Evolutionary conservation across 2,113 vertebrate species (phyloP), one percentile per base, ranked within the genome.

Genomic region (Phalacrocorax pelagicus): DNA sequence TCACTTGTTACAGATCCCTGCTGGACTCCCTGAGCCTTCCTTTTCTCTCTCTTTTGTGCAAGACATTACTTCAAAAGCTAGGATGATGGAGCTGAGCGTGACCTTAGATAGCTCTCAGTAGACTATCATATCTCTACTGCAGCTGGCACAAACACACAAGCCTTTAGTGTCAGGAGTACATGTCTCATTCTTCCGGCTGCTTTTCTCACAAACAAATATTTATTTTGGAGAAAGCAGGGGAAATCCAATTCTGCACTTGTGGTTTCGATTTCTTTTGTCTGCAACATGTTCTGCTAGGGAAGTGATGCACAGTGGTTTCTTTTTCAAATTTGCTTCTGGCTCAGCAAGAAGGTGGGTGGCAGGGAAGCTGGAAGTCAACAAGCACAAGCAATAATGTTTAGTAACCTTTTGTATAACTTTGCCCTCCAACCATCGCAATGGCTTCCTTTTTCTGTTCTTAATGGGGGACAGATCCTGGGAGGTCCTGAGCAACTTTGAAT

Each of bases 191-290:
- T 95, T 96, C 90, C 57, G n/a, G 89, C 92, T 96, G 87, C 92
- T 92, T 94, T 96, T 95, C 81, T 97, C 7, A 0, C 95, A 95
- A 96, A 96, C 90, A 97, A 97, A 96, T 96, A 96, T 97, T 97
- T 97, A 96, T 88, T 96, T 97, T 97, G 96, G 96, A 96, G 96
- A 97, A 97, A 97, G 95, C 87, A 77, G 63, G 84, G 96, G 96
- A 97, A 97, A 97, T 94, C 95, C 96, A 97, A 94, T 96, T 95
- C 96, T 95, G 79, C 70, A 88, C 84, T 96, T 97, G 97, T 95
- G 96, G 97, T 97, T 97, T 95, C 4, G 42, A 90, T 95, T 94
- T 92, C 82, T 86, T 96, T 95, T 96, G 95, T 97, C 91, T 95
- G 90, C 89, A 96, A 92, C 97, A 96, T 97, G 87, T 92, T 96